A percentile compares a stretch with the other conserved stretches of the same genome.
These are phyloP conservation scores for Pseudoips prasinana DNA, from an alignment of 2,888 invertebrate species.

Conservation along the genomic window DNA sequence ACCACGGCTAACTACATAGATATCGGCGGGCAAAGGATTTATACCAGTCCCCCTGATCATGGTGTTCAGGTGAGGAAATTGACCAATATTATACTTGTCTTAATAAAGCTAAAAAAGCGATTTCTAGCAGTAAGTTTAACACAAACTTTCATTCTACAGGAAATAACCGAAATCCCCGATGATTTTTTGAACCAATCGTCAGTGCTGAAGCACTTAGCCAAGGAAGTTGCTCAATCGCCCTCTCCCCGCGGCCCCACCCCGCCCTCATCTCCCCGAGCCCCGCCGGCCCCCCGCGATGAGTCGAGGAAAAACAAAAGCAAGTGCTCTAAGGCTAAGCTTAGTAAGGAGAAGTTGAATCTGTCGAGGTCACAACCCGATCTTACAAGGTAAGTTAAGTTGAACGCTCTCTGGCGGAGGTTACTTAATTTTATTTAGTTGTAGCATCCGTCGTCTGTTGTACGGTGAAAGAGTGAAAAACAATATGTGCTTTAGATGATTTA, in stretches of 20 bases:
- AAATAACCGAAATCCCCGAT: conserved; percentile 92
- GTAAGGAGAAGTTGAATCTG: conserved; percentile 83
- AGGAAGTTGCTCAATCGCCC: conserved; percentile 84
- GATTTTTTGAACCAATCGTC: conserved; percentile 92
- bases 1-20: conserved; percentile 73
- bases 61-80: conserved; percentile 78
- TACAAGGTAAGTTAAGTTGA: conserved; percentile 81
- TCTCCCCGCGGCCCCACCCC: conserved; percentile 61
- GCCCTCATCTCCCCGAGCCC: conserved; percentile 56
- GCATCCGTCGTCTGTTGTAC: too few species aligned
- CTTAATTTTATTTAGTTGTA: too few species aligned
- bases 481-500: too few species aligned
- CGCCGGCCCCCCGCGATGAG: conserved; percentile 41
- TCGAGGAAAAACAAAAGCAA: conserved; percentile 57
- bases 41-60: conserved; percentile 76
- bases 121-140: neutral
- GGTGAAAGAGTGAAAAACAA: too few species aligned
- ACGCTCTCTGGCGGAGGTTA: too few species aligned
- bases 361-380: conserved; percentile 93
- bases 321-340: conserved; percentile 63
- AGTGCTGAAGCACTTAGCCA: conserved; percentile 91
- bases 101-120: neutral
- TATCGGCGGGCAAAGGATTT: conserved; percentile 75
- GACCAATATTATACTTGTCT: neutral
- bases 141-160: conserved; percentile 46